A percentile compares a stretch with the other conserved stretches of the same genome.
Conservation (phyloP, 2,888 invertebrate genomes). For the Campoplex nolae region DNA sequence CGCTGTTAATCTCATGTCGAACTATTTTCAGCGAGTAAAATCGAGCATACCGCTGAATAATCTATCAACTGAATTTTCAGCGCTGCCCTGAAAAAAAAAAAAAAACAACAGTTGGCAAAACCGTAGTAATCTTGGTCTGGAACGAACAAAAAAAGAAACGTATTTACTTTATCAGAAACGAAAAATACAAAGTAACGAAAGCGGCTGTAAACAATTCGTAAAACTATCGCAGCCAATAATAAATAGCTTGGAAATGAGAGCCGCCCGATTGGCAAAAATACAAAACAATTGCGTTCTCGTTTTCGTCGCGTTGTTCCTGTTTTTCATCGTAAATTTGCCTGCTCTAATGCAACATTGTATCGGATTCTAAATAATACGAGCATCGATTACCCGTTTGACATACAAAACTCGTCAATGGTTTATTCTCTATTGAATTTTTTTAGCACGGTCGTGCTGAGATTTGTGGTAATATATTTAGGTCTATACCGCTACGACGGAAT, state of each 20-base stretch:
- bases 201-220: neutral
- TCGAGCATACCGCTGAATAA: neutral
- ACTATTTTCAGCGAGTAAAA: neutral
- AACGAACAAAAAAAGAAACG: neutral
- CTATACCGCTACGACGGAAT: neutral
- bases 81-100: too few relatives aligned
- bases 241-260: neutral
- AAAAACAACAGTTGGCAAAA: neutral
- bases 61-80: neutral
- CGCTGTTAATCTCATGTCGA: neutral
- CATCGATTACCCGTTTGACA: constrained; percentile 16
- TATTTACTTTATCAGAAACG: neutral
- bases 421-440: constrained; percentile 2
- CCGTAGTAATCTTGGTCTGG: neutral
- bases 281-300: neutral
- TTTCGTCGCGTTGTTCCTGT: neutral
- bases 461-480: constrained; percentile 10
- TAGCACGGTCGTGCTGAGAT: constrained; percentile 1
- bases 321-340: neutral
- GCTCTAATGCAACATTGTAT: constrained; percentile 36
- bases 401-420: neutral
- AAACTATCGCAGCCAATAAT: neutral
- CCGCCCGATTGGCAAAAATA: neutral
- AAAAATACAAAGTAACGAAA: constrained; percentile 4
- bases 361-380: neutral